Conservation (phyloP, 2,113 vertebrate genomes). For the Serilophus lunatus region DNA sequence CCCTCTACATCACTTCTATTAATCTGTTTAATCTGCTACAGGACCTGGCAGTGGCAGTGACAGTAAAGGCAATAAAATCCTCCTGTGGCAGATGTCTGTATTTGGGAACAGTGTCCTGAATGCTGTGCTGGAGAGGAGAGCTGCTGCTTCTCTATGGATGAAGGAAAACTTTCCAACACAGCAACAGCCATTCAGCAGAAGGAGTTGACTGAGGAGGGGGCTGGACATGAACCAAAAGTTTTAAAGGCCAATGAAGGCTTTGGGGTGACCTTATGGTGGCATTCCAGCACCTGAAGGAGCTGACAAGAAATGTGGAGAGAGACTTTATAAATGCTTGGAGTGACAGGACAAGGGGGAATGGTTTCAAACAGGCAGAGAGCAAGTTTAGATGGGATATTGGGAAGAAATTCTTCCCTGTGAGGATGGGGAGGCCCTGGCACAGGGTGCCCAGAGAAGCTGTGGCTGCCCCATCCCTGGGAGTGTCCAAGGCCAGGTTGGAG, state of each 20-base stretch:
- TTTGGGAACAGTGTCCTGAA: background rate
- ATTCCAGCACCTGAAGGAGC: background rate
- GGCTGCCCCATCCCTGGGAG: background rate
- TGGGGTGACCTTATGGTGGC: background rate
- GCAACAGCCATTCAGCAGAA: accelerated
- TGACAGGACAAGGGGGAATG: background rate
- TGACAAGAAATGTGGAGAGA: background rate
- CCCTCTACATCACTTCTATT: slow-evolving; percentile 82
- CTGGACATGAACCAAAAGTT: background rate
- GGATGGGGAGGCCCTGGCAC: background rate
- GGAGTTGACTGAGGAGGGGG: accelerated
- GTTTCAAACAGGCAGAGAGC: background rate
- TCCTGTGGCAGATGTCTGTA: slow-evolving; percentile 55
- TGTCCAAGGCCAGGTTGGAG: background rate
- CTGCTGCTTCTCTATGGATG: background rate
- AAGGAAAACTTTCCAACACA: accelerated
- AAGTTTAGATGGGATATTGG: accelerated
- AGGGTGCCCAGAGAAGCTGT: background rate
- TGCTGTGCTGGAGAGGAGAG: background rate
- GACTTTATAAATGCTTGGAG: background rate
- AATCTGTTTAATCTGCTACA: slow-evolving; percentile 88
- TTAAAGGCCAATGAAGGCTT: background rate
- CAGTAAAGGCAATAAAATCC: slow-evolving; percentile 77
- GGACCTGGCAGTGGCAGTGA: slow-evolving; percentile 76
- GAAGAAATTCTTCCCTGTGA: background rate